Base-by-base conservation (phyloP, 2,113 vertebrate species). In the Menura novaehollandiae region DNA sequence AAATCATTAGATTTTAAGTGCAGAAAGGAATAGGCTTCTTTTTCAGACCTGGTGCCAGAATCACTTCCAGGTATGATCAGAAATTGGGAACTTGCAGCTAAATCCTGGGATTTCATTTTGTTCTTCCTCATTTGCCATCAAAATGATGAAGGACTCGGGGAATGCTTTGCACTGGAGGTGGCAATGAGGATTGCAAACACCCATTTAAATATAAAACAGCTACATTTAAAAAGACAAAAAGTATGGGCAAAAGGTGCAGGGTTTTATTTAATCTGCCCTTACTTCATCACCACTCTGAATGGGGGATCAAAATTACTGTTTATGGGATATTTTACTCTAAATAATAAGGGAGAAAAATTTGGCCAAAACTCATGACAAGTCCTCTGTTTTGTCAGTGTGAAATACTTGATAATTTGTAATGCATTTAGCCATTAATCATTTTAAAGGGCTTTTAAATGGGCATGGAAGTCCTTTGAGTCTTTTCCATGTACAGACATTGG, bases 391-490 rank as follows among this genome's bases (percentile, higher is more conserved):
- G 85, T 96, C 93, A 88, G 89, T 92, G 95, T 94, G 88, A 97
- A 97, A 95, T 80, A 77, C 68, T 94, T 97, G 94, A 95, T 93
- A 95, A 98, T 97, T 97, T 95, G 91, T 96, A 97, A 96, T 78
- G 88, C 82, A 91, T 95, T 97, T 97, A 96, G 91, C 85, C 91
- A 96, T 96, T 97, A 97, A 97, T 97, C 95, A 95, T 80, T 91
- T 92, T 91, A 95, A 97, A 95, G 88, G 91, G 77, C 72, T 94
- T 97, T 98, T 97, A 98, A 98, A 98, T 95, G 90, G 96, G 94
- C 94, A 96, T 72, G 67, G 72, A 80, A 94, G 85, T 93, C 96
- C 92, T 97, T 94, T 89, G 91, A 95, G 96, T 93, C 93, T 81
- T 97, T 96, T 93, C 92, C 91, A 90, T 85, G 60, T 51, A 93